phyloP scores from a whole-genome alignment of 2,888 invertebrate genomes.

The Scrobipalpa costella region DNA sequence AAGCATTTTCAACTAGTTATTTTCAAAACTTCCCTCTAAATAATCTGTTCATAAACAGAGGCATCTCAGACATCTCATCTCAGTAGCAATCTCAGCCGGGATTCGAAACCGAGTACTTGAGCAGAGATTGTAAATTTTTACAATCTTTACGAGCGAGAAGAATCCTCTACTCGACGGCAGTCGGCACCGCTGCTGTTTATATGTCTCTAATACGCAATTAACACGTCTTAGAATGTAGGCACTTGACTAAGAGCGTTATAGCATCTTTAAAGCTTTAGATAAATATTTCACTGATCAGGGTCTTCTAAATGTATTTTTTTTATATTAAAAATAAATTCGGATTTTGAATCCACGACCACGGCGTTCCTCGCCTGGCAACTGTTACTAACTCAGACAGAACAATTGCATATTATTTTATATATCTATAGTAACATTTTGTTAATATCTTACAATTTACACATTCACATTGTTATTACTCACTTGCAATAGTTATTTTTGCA shows the following conservation, averaged over 20 bases:
- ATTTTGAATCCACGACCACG: too few relatives aligned
- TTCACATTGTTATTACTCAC: background rate
- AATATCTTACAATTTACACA: background rate
- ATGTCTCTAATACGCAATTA: slow-evolving; percentile 44
- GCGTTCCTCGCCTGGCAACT: too few relatives aligned
- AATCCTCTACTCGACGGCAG: background rate
- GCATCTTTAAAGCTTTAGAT: too few relatives aligned
- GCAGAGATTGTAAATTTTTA: slow-evolving; percentile 56
- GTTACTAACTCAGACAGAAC: too few relatives aligned
- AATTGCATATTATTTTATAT: too few relatives aligned
- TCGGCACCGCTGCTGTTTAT: slow-evolving; percentile 30
- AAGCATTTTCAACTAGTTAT: too few relatives aligned
- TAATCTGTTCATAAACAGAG: background rate
- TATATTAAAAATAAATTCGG: too few relatives aligned
- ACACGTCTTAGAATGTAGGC: slow-evolving; percentile 43
- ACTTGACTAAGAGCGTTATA: too few relatives aligned
- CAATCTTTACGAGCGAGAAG: slow-evolving; percentile 39
- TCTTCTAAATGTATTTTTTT: too few relatives aligned
- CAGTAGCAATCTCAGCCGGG: background rate
- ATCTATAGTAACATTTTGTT: background rate
- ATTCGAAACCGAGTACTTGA: background rate
- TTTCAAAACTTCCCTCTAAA: too few relatives aligned
- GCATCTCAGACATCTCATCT: background rate
- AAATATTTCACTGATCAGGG: too few relatives aligned
- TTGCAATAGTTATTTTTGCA: background rate